A percentile compares a stretch with the other conserved stretches of the same genome.
Evolutionary conservation across 2,797 vertebrate genomes (phyloP).

Genomic region (Falco columbarius): DNA sequence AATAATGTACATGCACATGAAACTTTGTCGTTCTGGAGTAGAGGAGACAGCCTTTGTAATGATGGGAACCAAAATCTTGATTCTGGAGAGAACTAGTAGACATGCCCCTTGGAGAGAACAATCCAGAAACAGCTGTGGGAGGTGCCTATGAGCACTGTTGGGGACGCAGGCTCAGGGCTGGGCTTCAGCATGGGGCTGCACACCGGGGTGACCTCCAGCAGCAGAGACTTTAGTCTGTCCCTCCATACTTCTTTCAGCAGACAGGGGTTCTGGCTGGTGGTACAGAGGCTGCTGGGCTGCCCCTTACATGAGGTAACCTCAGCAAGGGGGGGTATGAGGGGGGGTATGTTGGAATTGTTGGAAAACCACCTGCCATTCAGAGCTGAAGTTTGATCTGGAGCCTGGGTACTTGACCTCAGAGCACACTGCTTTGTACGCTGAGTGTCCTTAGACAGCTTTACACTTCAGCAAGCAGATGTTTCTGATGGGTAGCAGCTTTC

Average conservation of each 20-base stretch:
- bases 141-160: neutral
- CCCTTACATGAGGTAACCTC: fast-evolving
- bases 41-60: neutral
- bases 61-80: neutral
- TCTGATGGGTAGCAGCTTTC: neutral
- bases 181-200: neutral
- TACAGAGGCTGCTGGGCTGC: neutral
- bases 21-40: neutral
- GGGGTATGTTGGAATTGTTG: fast-evolving
- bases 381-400: neutral
- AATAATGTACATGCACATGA: fast-evolving
- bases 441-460: fast-evolving
- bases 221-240: neutral
- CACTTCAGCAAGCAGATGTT: neutral
- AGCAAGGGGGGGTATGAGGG: too few relatives aligned
- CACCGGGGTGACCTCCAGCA: fast-evolving
- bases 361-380: neutral
- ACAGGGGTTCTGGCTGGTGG: neutral
- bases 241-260: fast-evolving
- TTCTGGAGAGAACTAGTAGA: too few relatives aligned
- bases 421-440: fast-evolving
- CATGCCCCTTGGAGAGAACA: fast-evolving
- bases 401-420: neutral
- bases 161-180: neutral
- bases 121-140: fast-evolving